Evolutionary conservation across 2,888 invertebrate genomes (phyloP).

Genomic region (Chydorus sphaericus): DNA sequence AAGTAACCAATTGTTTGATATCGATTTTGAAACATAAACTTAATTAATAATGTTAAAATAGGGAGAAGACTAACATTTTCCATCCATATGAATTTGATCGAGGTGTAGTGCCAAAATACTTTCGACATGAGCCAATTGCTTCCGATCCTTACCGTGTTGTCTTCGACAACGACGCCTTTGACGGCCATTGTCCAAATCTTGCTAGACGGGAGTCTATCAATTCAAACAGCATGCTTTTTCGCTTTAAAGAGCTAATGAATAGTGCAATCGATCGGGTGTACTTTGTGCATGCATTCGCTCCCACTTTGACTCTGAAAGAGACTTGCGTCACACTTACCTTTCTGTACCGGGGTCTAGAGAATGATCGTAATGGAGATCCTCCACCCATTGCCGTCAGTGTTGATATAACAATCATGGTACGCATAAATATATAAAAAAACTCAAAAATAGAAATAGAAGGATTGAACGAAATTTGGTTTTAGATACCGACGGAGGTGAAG

Average conservation of each 20-base stretch:
- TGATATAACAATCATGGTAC: not conserved
- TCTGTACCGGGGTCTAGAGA: too few relatives aligned
- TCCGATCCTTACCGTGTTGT: not conserved
- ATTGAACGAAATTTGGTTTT: too few relatives aligned
- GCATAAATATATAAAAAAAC: too few relatives aligned
- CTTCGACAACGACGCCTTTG: not conserved
- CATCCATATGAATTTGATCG: not conserved
- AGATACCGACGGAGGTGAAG: not conserved
- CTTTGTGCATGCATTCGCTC: not conserved
- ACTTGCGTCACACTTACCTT: not conserved
- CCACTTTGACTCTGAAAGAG: not conserved
- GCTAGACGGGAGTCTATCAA: not conserved
- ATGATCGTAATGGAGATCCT: too few relatives aligned
- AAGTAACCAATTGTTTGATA: too few relatives aligned
- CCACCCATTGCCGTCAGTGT: not conserved
- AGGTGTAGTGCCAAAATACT: not conserved
- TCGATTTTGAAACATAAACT: too few relatives aligned
- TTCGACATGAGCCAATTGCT: not conserved
- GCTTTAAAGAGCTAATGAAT: not conserved
- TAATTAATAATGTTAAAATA: too few relatives aligned
- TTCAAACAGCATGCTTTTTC: not conserved
- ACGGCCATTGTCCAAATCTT: too few relatives aligned
- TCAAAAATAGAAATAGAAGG: too few relatives aligned
- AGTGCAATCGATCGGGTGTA: not conserved
- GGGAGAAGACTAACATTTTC: slow-evolving; percentile 1